Evolutionary conservation across 1,140 invertebrate genomes (phyloP), one percentile per base, ranked within the genome.

Genomic region (Alviniconcha marisindica): DNA sequence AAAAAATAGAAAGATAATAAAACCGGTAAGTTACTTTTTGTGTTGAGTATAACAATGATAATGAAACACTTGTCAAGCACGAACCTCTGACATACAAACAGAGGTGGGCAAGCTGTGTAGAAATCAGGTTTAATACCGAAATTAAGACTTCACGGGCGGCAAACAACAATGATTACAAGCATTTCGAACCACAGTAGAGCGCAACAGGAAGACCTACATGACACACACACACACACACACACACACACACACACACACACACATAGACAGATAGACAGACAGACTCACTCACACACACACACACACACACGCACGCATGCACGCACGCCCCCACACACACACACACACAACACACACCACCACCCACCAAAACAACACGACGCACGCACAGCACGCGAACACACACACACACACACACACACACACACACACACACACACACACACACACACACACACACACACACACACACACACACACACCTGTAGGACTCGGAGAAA

Each of bases 401-500:
- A 14, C 1, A 69, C 63, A 69, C 1, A 14, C 63, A 69, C 63
- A 21, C 1, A 69, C 73, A 3, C 63, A 66, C 63, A 66, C 73
- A 42, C 73, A 74, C 18, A 74, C 40, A 42, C 40, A 74, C 38
- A 40, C 71, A 40, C 71, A 2, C 38, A 40, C 71, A 15, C 71
- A 2, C 42, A 15, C 71, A 74, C 71, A 10, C 38, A 51, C 74
- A 40, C 33, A 71, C 69, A 40, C 69, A 71, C 38, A 40, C 33
- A 40, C 69, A 71, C 69, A 42, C 28, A 33, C 28, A 69, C 28
- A 33, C 28, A 33, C 28, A 31, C 2, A 77, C 89, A 88, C 89
- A 94, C 93, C 92, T 94, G 87, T 94, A 94, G 0, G 94, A 93
- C 87, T 95, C 94, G 48, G 94, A 94, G 84, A 94, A 94, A 7